phyloP scores from a whole-genome alignment of 2,888 invertebrate species.

The Psylliodes chrysocephalus region DNA sequence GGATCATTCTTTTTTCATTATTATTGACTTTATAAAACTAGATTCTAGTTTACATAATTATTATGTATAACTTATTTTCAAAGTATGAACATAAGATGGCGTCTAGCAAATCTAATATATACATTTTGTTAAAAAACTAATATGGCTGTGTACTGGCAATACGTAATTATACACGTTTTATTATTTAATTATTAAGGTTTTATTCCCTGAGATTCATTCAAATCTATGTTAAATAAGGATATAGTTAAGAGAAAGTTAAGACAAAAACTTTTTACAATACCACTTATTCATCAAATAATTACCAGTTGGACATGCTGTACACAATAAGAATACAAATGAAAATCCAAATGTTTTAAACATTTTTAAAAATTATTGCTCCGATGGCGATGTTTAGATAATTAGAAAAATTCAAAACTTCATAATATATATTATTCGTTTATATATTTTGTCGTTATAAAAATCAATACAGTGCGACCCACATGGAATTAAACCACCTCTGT shows the following conservation, averaged over 20 bases:
- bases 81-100: conserved; percentile 25
- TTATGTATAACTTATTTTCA: not conserved
- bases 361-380: too few species aligned
- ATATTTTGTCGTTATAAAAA: too few species aligned
- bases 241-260: not conserved
- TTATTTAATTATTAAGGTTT: conserved; percentile 41
- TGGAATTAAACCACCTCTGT: too few species aligned
- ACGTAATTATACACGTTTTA: conserved; percentile 31
- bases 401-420: too few species aligned
- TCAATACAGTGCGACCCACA: too few species aligned
- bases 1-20: conserved; percentile 51
- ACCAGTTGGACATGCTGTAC: too few species aligned
- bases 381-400: too few species aligned
- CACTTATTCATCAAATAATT: too few species aligned
- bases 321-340: too few species aligned
- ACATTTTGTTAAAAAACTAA: conserved; percentile 45
- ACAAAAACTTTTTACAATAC: too few species aligned
- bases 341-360: too few species aligned
- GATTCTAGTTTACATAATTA: conserved; percentile 46
- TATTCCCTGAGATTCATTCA: conserved; percentile 45
- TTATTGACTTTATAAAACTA: conserved; percentile 48
- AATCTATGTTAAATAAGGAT: conserved; percentile 28
- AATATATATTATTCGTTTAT: too few species aligned
- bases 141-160: conserved; percentile 55
- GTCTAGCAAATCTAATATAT: conserved; percentile 33